Conservation (phyloP, 1,140 invertebrate genomes). For the Olivierus martensii region DNA sequence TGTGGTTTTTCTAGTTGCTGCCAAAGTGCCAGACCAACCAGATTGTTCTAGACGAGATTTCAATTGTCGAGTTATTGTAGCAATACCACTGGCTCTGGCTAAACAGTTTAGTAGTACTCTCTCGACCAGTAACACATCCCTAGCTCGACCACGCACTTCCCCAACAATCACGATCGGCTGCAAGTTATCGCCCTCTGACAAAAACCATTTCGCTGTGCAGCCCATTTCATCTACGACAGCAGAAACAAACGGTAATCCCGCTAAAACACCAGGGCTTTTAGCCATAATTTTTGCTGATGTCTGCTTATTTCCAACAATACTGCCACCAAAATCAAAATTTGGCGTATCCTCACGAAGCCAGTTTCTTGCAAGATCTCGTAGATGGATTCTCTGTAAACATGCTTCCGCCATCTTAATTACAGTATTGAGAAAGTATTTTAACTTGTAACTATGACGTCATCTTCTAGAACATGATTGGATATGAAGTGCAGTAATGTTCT, state of each 20-base stretch:
- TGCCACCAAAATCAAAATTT: slow-evolving; percentile 16
- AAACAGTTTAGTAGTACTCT: slow-evolving; percentile 33
- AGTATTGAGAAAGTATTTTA: too few relatives aligned
- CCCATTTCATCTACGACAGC: slow-evolving; percentile 32
- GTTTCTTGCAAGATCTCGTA: neutral
- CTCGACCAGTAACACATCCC: slow-evolving; percentile 33
- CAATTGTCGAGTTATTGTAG: slow-evolving; percentile 25
- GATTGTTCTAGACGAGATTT: slow-evolving; percentile 11
- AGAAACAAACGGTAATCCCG: slow-evolving; percentile 34
- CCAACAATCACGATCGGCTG: slow-evolving; percentile 21
- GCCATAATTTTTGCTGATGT: slow-evolving; percentile 27
- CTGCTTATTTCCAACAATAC: slow-evolving; percentile 17
- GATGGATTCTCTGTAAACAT: slow-evolving; percentile 2
- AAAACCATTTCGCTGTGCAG: slow-evolving; percentile 28
- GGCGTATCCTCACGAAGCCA: slow-evolving; percentile 10
- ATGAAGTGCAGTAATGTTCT: too few relatives aligned
- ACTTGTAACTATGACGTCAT: too few relatives aligned
- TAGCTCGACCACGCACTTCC: slow-evolving; percentile 28
- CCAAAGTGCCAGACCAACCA: slow-evolving; percentile 30
- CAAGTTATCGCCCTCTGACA: slow-evolving; percentile 26
- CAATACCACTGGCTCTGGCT: slow-evolving; percentile 33
- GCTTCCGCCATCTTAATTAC: slow-evolving; percentile 4
- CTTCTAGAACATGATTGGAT: too few relatives aligned
- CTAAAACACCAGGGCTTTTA: slow-evolving; percentile 31
- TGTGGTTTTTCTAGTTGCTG: slow-evolving; percentile 36